Evolutionary conservation across 2,888 invertebrate genomes (phyloP).

Genomic region (Diaphora mendica): DNA sequence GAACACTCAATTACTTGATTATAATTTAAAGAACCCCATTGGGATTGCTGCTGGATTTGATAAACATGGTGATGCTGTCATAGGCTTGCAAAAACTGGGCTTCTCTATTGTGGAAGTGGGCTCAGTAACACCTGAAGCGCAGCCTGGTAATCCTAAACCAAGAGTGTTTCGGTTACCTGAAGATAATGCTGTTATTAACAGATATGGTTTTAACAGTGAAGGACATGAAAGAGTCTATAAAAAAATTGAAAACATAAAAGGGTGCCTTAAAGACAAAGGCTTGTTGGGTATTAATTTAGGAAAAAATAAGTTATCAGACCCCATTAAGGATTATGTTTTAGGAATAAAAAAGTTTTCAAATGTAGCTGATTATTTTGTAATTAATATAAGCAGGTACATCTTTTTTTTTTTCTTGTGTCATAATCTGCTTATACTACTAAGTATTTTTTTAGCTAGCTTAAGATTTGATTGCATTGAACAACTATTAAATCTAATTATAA

Average conservation of each 20-base stretch:
- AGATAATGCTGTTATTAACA: constrained; percentile 96
- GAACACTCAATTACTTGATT: constrained; percentile 90
- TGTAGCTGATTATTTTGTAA: constrained; percentile 97
- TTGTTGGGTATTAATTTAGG: constrained; percentile 98
- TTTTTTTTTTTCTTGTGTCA: background rate
- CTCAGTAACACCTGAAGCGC: constrained; percentile 97
- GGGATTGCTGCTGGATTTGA: constrained; percentile 99
- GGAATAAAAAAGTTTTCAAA: constrained; percentile 94
- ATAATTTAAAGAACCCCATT: constrained; percentile 93
- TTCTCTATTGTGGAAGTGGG: constrained; percentile 99
- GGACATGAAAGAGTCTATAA: constrained; percentile 93
- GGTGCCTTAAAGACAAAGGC: constrained; percentile 83
- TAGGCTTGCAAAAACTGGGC: constrained; percentile 93
- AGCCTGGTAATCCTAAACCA: constrained; percentile 96
- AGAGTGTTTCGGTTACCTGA: constrained; percentile 95
- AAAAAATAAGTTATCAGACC: constrained; percentile 95
- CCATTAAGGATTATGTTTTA: constrained; percentile 92
- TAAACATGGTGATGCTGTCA: constrained; percentile 97
- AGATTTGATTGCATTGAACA: no score
- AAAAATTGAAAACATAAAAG: constrained; percentile 87
- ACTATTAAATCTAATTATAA: background rate
- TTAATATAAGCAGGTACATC: constrained; percentile 94
- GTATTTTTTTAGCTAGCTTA: no score
- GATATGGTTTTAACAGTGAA: constrained; percentile 96
- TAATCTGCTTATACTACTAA: no score